Conservation (phyloP, 1,140 invertebrate genomes). For the Drosophila baimaii region DNA sequence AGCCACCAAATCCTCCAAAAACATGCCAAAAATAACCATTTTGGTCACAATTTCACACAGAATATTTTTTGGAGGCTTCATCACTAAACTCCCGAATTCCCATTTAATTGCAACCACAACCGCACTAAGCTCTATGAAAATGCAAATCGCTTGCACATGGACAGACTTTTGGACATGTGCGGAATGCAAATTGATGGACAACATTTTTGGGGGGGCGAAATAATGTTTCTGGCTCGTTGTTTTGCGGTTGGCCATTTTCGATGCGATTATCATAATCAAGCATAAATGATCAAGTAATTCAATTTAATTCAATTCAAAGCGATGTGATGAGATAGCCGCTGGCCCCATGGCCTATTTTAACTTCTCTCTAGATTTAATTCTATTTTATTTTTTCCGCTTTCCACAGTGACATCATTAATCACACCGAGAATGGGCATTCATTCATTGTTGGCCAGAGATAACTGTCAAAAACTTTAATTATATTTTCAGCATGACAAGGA, state of each 20-base stretch:
- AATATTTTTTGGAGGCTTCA: constrained; percentile 7
- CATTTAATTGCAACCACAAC: constrained; percentile 42
- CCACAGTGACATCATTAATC: constrained; percentile 64
- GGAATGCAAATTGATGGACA: constrained; percentile 33
- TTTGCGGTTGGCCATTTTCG: constrained; percentile 26
- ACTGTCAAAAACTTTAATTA: constrained; percentile 83
- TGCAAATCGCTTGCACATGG: constrained; percentile 14
- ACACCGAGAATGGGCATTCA: constrained; percentile 50
- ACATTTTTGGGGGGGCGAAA: constrained; percentile 16
- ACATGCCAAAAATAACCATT: constrained; percentile 2
- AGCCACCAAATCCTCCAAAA: constrained; percentile 1
- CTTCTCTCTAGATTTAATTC: neutral
- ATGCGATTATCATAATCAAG: constrained; percentile 46
- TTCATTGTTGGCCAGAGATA: constrained; percentile 74
- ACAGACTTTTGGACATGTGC: constrained; percentile 8
- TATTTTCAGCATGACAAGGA: constrained; percentile 71
- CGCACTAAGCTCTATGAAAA: constrained; percentile 33
- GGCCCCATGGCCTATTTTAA: neutral
- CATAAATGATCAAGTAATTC: constrained; percentile 45
- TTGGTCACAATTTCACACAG: constrained; percentile 4
- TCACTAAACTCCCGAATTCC: constrained; percentile 3
- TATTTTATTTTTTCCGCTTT: constrained; percentile 12
- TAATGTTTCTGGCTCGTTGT: constrained; percentile 6
- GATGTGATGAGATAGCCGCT: too few species aligned
- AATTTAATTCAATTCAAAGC: neutral